A percentile compares a stretch with the other conserved stretches of the same genome.
Evolutionary conservation across 2,888 invertebrate species (phyloP).

Genomic region (Keiferia lycopersicella): DNA sequence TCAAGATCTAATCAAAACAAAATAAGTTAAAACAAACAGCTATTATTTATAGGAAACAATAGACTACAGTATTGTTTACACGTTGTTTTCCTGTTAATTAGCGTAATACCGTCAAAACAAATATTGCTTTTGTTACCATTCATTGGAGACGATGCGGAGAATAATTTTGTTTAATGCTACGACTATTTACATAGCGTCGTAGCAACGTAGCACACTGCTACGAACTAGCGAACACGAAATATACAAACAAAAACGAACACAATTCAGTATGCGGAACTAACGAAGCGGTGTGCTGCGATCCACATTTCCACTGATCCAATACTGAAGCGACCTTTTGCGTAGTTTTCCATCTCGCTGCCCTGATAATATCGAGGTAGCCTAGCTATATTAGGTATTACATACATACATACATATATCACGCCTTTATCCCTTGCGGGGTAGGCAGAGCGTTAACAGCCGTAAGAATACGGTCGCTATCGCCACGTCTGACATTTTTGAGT

Average conservation of each 20-base stretch:
- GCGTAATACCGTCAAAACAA: not conserved
- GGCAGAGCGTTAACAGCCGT: not conserved
- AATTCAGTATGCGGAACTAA: slow-evolving; percentile 8
- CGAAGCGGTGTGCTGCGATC: not conserved
- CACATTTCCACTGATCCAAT: slow-evolving; percentile 26
- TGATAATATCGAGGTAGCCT: slow-evolving; percentile 26
- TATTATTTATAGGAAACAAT: not conserved
- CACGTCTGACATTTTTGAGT: too few relatives aligned
- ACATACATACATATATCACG: too few relatives aligned
- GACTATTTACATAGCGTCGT: not conserved
- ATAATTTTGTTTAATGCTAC: not conserved
- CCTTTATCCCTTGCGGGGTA: too few relatives aligned
- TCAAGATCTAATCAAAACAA: too few relatives aligned
- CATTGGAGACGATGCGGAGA: not conserved
- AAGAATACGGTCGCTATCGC: too few relatives aligned
- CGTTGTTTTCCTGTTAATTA: not conserved
- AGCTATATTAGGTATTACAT: not conserved
- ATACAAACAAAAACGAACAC: slow-evolving; percentile 3
- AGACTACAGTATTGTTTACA: not conserved
- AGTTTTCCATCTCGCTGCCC: slow-evolving; percentile 36
- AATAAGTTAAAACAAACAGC: too few relatives aligned
- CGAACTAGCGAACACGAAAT: not conserved
- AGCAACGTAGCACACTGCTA: slow-evolving; percentile 8
- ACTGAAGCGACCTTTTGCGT: slow-evolving; percentile 29
- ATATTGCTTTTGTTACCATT: not conserved